Evolutionary conservation across 2,888 invertebrate genomes (phyloP).

Genomic region (Crematogaster levior): DNA sequence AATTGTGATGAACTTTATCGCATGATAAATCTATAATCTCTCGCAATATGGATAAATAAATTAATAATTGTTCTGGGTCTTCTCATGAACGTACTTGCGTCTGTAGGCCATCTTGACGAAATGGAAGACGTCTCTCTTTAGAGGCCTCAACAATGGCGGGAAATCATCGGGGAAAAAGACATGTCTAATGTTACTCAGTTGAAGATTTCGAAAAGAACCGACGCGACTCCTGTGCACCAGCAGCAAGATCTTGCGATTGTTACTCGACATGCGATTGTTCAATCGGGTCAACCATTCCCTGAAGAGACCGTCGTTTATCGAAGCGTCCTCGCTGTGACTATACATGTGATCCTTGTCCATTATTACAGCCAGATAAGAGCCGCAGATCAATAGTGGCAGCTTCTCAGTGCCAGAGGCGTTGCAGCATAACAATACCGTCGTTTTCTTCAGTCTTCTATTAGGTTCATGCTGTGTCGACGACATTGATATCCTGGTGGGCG

Average conservation of each 20-base stretch:
- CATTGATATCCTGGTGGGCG: conserved; percentile 47
- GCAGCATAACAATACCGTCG: conserved; percentile 74
- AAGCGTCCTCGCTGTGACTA: conserved; percentile 62
- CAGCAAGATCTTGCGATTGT: conserved; percentile 74
- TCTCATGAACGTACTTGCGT: conserved; percentile 50
- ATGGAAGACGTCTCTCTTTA: conserved; percentile 77
- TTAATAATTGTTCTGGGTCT: background rate
- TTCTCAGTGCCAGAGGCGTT: conserved; percentile 79
- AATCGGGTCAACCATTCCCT: conserved; percentile 72
- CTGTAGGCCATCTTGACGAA: conserved; percentile 79
- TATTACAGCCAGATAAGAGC: conserved; percentile 61
- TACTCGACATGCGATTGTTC: conserved; percentile 70
- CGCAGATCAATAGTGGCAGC: conserved; percentile 76
- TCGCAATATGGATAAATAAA: background rate
- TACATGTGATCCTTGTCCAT: conserved; percentile 65
- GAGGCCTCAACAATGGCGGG: conserved; percentile 73
- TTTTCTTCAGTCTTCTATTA: background rate
- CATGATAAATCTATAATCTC: background rate
- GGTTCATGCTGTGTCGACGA: background rate
- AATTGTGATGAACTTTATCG: background rate
- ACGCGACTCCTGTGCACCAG: conserved; percentile 72
- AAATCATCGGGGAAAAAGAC: conserved; percentile 78
- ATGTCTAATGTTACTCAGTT: conserved; percentile 73
- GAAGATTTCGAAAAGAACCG: conserved; percentile 62
- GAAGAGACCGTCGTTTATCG: conserved; percentile 74